Evolutionary conservation across 1,140 invertebrate species (phyloP), one percentile per base, ranked within the genome.

Genomic region (Oncopeltus fasciatus): DNA sequence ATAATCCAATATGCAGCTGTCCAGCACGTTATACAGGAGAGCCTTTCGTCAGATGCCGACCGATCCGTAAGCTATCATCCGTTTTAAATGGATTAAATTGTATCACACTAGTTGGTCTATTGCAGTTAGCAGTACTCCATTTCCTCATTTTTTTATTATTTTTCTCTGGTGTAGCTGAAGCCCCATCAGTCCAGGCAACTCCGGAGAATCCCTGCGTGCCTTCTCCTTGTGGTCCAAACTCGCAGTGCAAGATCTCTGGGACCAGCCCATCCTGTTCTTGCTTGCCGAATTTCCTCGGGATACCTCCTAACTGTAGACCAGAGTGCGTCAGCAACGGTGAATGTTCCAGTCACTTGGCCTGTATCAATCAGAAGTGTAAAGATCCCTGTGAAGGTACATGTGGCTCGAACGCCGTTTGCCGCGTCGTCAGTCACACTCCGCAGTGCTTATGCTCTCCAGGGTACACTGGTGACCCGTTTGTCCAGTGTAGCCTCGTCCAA

Each of bases 391-490:
- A 72, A n/a, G 74, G 73, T 63, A 71, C 75, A 24, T 85, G 83
- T 71, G 82, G 80, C 11, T 67, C 65, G 18, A 78, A 78, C 67
- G 81, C 86, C 14, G 78, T 82, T 60, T 87, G 86, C 69, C 74
- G 77, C 59, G 83, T 86, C 9, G 72, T 84, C 27, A 86, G 82
- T 70, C 83, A 85, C 68, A 76, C 74, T 26, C 78, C 81, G n/a
- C 74, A 80, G 38, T 85, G 87, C 70, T 79, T 79, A 68, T 90
- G 87, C 69, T 76, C 77, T 24, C 68, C 76, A 59, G 78, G 80
- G 61, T 83, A 79, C 71, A 78, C 78, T 61, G 86, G 88, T 38
- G 84, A 90, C 78, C 86, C 88, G 44, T 87, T 88, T 66, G 70
- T 81, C 28, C 74, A 80, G 64, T 89, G 87, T 70, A 72, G 72